Percentiles rank a stretch among this genome's conserved stretches.
Conservation (phyloP, 2,888 invertebrate species). For the Stegana nigrithorax region DNA sequence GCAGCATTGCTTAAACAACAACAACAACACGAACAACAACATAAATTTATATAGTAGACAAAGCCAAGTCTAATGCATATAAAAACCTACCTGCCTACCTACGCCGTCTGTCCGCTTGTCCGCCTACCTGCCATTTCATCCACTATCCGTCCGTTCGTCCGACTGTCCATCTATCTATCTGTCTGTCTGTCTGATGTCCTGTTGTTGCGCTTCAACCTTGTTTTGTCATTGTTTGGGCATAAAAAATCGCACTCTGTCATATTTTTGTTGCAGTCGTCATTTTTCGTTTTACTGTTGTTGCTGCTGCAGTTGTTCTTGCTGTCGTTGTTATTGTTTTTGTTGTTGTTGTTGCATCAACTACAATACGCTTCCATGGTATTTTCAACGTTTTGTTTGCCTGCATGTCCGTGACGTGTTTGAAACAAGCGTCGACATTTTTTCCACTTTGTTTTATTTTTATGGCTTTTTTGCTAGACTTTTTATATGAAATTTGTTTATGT, state of each 20-base stretch:
- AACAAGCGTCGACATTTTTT: constrained; percentile 6
- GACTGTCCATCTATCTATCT: too few relatives aligned
- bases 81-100: too few relatives aligned
- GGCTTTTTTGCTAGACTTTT: constrained; percentile 20
- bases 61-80: too few relatives aligned
- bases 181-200: too few relatives aligned
- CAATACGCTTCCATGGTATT: constrained; percentile 7
- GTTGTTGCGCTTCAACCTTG: not conserved
- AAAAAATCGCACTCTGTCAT: constrained; percentile 9
- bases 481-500: not conserved
- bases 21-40: not conserved
- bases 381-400: constrained; percentile 2
- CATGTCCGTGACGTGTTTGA: constrained; percentile 16
- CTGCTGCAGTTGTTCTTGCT: not conserved
- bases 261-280: constrained; percentile 9
- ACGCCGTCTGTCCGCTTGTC: too few relatives aligned
- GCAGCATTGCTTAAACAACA: not conserved
- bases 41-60: too few relatives aligned
- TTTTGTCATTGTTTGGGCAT: not conserved
- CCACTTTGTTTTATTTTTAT: not conserved
- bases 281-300: not conserved
- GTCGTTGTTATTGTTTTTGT: not conserved
- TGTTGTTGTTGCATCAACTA: not conserved
- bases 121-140: too few relatives aligned
- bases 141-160: too few relatives aligned